These are phyloP conservation scores for Sebastolobus alascanus DNA, from an alignment of 2,797 vertebrate species.

Conservation along the genomic window DNA sequence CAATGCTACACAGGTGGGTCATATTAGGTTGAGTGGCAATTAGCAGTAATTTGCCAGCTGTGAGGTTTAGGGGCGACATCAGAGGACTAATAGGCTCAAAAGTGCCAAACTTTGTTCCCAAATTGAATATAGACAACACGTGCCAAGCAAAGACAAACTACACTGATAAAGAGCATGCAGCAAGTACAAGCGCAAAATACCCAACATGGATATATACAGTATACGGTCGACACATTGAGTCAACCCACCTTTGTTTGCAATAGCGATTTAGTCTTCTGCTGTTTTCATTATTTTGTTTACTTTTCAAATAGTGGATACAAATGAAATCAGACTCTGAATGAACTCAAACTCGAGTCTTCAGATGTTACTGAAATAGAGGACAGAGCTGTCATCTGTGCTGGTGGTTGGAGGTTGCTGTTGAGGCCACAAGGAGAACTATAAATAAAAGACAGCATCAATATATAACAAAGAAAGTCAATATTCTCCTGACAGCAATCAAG, in stretches of 20 bases:
- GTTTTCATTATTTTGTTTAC: background rate
- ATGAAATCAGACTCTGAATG: conserved; percentile 33
- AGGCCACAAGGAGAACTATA: conserved; percentile 35
- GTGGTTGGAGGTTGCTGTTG: conserved; percentile 36
- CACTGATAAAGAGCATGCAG: background rate
- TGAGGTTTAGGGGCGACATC: conserved; percentile 11
- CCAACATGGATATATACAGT: background rate
- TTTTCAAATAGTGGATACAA: background rate
- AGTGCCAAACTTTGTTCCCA: conserved; percentile 13
- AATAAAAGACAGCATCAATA: conserved; percentile 44
- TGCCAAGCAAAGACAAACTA: background rate
- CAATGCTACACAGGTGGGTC: conserved; percentile 25
- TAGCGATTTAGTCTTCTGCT: background rate
- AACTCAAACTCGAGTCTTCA: conserved; percentile 29
- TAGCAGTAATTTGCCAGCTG: conserved; percentile 40
- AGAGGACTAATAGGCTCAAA: conserved; percentile 3
- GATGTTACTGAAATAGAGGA: conserved; percentile 38
- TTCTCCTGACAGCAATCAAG: conserved; percentile 36
- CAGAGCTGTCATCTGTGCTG: conserved; percentile 28
- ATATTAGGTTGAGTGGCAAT: conserved; percentile 30
- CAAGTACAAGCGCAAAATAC: background rate
- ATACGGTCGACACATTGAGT: background rate
- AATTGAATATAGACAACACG: background rate
- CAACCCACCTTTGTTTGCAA: background rate
- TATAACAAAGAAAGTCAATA: conserved; percentile 40